Base-by-base conservation (phyloP, 2,113 vertebrate genomes). In the Anhinga anhinga region DNA sequence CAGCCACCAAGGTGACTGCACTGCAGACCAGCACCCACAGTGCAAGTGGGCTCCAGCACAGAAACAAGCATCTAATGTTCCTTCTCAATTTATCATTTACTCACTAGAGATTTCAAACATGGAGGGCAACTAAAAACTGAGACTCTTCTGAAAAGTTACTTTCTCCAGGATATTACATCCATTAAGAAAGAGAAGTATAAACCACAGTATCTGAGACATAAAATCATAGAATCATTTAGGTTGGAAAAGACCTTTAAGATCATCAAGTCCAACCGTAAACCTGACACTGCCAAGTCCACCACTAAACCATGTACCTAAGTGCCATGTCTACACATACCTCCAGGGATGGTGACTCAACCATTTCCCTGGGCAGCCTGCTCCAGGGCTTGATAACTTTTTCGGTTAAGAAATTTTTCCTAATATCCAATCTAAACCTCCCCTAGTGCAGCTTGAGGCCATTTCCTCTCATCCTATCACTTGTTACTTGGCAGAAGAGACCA, bases 391-490 rank as follows among this genome's bases (percentile, higher is more conserved):
- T 5, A 13, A 63, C 36, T 11, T 36, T 40, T 62, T 29, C 2
- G 2, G 17, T 40, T 12, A 40, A 29, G 36, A 63, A 29, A 20
- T 63, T 63, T 20, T 42, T 42, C 38, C 38, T 42, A 20, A 42
- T 42, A 5, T 29, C 38, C 38, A 63, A 20, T 13, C 36, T 9
- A 63, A 63, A 40, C 25, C 26, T 63, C 17, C 26, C 26, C 26
- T 40, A 38, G 18, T 0, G 1, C 26, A 63, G 13, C 61, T 29
- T 40, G 61, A 63, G 38, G 26, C 26, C 3, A 5, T 63, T 63
- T 63, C 61, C 8, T 20, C 38, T 42, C 1, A 0, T 42, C 38
- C 26, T 42, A 29, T 29, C 6, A 1, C 26, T 29, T 20, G 26
- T 2, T 40, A 29, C 26, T 19, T 40, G 8, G 26, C 11, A 40